phyloP scores from a whole-genome alignment of 2,113 vertebrate species.

The Festucalex cinctus region DNA sequence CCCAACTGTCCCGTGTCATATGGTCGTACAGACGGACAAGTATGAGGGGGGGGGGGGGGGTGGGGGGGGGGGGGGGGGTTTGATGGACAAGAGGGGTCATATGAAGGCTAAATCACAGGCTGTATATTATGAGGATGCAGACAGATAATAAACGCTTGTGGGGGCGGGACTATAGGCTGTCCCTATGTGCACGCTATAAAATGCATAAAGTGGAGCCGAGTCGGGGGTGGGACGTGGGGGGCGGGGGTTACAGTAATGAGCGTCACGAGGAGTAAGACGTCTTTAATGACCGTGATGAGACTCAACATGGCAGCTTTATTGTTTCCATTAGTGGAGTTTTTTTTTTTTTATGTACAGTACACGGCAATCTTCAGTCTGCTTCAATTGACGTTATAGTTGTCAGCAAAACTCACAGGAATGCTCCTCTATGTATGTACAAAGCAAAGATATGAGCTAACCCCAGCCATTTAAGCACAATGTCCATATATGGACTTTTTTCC shows the following conservation, averaged over 20 bases:
- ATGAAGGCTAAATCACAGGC: conserved; percentile 36
- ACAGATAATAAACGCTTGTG: conserved; percentile 26
- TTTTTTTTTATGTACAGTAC: background rate
- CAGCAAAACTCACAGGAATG: background rate
- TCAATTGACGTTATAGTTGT: background rate
- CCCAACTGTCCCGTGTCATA: conserved; percentile 36
- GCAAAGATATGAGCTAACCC: background rate
- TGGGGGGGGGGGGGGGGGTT: conserved; percentile 10
- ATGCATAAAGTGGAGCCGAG: background rate
- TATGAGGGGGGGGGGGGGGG: background rate
- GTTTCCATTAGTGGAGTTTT: background rate
- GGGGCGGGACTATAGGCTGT: background rate
- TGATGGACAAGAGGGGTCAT: conserved; percentile 36
- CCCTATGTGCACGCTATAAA: background rate
- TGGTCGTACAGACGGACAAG: conserved; percentile 13
- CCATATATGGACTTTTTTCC: background rate
- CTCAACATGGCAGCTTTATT: background rate
- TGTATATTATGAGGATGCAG: conserved; percentile 34
- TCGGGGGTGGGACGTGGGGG: background rate
- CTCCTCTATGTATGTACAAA: no score
- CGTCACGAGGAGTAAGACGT: background rate
- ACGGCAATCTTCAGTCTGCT: no score
- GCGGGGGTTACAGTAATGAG: conserved; percentile 5
- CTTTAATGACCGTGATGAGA: background rate
- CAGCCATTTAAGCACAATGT: background rate